A percentile compares a stretch with the other conserved stretches of the same genome.
phyloP scores from a whole-genome alignment of 2,888 invertebrate genomes.

The Macropis europaea region DNA sequence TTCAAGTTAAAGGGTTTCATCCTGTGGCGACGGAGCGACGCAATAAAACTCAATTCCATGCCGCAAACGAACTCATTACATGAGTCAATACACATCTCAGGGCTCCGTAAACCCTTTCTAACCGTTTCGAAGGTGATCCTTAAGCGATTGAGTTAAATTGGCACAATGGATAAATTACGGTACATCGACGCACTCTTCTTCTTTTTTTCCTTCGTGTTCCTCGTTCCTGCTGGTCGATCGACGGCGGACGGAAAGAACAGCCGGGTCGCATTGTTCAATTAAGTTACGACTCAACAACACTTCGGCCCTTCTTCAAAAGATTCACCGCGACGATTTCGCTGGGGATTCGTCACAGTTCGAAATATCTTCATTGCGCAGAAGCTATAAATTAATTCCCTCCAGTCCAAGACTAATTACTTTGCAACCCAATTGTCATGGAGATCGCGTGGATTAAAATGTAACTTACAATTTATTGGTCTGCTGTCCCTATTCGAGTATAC shows the following conservation, averaged over 20 bases:
- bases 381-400: too few relatives aligned
- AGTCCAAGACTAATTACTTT: too few relatives aligned
- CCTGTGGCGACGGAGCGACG: too few relatives aligned
- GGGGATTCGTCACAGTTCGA: neutral
- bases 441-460: too few relatives aligned
- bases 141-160: slow-evolving; percentile 70
- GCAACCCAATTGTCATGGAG: too few relatives aligned
- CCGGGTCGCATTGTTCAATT: slow-evolving; percentile 64
- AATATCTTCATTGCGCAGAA: neutral
- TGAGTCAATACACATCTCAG: neutral
- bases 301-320: slow-evolving; percentile 20
- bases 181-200: slow-evolving; percentile 44
- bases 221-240: slow-evolving; percentile 32
- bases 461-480: too few relatives aligned
- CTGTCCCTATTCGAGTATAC: too few relatives aligned
- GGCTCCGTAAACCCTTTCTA: slow-evolving; percentile 7
- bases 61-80: neutral
- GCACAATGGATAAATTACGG: slow-evolving; percentile 74
- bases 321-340: neutral
- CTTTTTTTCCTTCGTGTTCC: slow-evolving; percentile 43
- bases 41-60: neutral
- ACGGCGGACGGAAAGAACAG: slow-evolving; percentile 35
- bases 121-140: slow-evolving; percentile 40
- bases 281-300: slow-evolving; percentile 32
- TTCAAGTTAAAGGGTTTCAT: too few relatives aligned